Percentiles rank a stretch among this genome's conserved stretches.
Evolutionary conservation across 2,888 invertebrate species (phyloP).

Genomic region (Entomobrya multifasciata): DNA sequence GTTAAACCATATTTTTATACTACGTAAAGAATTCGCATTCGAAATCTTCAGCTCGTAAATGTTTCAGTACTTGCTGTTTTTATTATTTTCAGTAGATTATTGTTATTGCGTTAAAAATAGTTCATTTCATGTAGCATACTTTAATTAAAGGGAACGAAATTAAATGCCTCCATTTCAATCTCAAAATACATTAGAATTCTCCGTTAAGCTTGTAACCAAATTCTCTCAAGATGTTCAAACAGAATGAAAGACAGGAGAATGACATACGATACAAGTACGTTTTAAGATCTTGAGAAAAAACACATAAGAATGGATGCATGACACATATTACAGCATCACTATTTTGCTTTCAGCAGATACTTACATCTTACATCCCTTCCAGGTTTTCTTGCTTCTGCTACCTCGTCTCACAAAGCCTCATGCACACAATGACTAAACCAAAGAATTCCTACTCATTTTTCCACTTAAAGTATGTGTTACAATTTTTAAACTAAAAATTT

Average conservation of each 20-base stretch:
- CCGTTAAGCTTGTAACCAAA: slow-evolving; percentile 24
- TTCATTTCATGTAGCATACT: slow-evolving; percentile 35
- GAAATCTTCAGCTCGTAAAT: background rate
- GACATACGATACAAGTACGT: too few relatives aligned
- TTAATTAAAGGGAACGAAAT: slow-evolving; percentile 35
- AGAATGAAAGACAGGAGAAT: slow-evolving; percentile 48
- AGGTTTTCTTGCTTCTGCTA: background rate
- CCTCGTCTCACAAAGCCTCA: background rate
- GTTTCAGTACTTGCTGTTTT: too few relatives aligned
- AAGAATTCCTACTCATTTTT: background rate
- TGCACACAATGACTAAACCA: background rate
- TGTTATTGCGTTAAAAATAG: slow-evolving; percentile 40
- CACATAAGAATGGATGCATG: background rate
- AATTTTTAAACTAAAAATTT: slow-evolving; percentile 6
- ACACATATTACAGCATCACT: too few relatives aligned
- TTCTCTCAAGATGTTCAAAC: slow-evolving; percentile 55
- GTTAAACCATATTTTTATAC: background rate
- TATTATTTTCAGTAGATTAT: too few relatives aligned
- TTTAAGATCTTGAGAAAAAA: slow-evolving; percentile 23
- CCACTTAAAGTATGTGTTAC: background rate
- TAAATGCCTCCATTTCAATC: slow-evolving; percentile 51
- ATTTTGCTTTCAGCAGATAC: background rate
- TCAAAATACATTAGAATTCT: slow-evolving; percentile 47
- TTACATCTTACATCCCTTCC: background rate
- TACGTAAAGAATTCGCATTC: slow-evolving; percentile 29